Evolutionary conservation across 2,113 vertebrate genomes (phyloP), one percentile per base, ranked within the genome.

Genomic region (Stictonetta naevosa): DNA sequence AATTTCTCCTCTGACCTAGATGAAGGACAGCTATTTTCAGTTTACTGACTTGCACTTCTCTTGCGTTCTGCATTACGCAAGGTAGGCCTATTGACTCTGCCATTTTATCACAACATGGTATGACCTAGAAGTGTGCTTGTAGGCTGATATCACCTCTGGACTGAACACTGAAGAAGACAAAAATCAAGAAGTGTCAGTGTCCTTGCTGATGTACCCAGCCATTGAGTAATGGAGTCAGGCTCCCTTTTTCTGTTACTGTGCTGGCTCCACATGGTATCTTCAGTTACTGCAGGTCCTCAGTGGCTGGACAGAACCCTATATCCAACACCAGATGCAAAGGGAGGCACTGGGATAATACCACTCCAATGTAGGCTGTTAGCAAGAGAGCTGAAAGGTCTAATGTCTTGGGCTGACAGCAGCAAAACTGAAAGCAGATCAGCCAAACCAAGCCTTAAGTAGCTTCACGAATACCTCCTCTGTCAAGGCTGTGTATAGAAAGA

Each of bases 401-500:
- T 2, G 4, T 12, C 71, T 60, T 40, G n/a, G 56, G 13, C 63
- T 56, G 73, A 58, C 33, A 79, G 63, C 40, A 74, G 33, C 19
- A 40, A 64, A 31, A 60, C 31, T 26, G 13, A 36, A 80, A 60
- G n/a, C 19, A 66, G 2, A 80, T 36, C 1, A 1, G 64, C 33
- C 59, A 52, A 63, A 73, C 1, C 4, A 1, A 62, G 23, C 36
- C 42, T 36, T 34, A 8, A 11, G 21, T 17, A 68, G 6, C 81
- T 82, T 63, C 14, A 25, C 5, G 3, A 67, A 77, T 17, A 38
- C 34, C 29, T 85, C 25, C 13, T 68, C 36, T 29, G 46, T 12
- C 29, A 29, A n/a, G 3, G 10, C 14, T 3, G 28, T 1, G 2
- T 0, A 0, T 52, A 38, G 40, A 46, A 68, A 73, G 59, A 58